These are phyloP conservation scores for Drosophila suzukii DNA, from an alignment of 1,140 invertebrate genomes.

Conservation along the genomic window DNA sequence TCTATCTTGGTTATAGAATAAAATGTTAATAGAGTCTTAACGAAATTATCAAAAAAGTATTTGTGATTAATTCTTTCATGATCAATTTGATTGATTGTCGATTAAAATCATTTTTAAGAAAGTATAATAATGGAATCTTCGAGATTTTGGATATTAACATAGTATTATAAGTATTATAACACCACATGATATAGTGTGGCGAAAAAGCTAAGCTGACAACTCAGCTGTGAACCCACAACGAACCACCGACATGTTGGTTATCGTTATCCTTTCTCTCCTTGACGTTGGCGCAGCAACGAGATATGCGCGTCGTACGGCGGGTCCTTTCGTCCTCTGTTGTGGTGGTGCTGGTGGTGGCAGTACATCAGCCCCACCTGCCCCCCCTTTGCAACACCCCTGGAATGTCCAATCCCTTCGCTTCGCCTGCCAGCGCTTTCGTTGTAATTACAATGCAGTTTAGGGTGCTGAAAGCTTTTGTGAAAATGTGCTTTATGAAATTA, in stretches of 20 bases:
- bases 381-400: not conserved
- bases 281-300: conserved; percentile 61
- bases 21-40: too few species aligned
- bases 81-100: too few species aligned
- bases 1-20: too few species aligned
- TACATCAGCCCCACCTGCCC: not conserved
- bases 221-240: conserved; percentile 40
- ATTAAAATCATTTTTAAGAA: too few species aligned
- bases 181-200: too few species aligned
- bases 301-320: conserved; percentile 51
- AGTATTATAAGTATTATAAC: too few species aligned
- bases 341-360: not conserved
- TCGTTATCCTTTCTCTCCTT: conserved; percentile 78
- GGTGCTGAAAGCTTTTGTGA: conserved; percentile 82
- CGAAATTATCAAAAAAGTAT: too few species aligned
- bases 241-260: conserved; percentile 70
- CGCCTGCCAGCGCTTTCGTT: conserved; percentile 47
- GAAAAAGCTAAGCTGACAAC: conserved; percentile 16
- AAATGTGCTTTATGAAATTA: conserved; percentile 83
- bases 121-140: too few species aligned
- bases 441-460: conserved; percentile 83
- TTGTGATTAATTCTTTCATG: too few species aligned
- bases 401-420: not conserved
- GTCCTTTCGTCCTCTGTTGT: conserved; percentile 42
- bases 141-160: too few species aligned